Evolutionary conservation across 1,140 invertebrate genomes (phyloP).

Genomic region (Eumaeus atala): DNA sequence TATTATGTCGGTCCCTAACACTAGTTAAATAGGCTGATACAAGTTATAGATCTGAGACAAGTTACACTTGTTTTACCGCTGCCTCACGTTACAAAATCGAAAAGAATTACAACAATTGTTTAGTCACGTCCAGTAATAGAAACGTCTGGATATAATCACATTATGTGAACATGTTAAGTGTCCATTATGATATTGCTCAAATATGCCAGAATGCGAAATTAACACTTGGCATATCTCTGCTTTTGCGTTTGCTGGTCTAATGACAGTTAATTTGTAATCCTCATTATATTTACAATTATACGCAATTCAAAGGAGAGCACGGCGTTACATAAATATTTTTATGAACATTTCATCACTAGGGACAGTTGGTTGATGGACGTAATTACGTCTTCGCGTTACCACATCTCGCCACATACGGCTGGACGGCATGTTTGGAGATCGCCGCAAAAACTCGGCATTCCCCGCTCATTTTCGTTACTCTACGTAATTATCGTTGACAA

Average conservation of each 20-base stretch:
- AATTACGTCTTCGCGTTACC: constrained; percentile 48
- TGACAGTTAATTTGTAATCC: constrained; percentile 1
- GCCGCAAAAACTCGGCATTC: constrained; percentile 50
- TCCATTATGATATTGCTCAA: not conserved
- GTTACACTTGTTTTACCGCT: too few relatives aligned
- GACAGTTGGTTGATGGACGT: constrained; percentile 51
- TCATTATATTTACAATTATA: constrained; percentile 15
- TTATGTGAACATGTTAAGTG: not conserved
- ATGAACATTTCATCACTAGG: constrained; percentile 50
- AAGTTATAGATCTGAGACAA: too few relatives aligned
- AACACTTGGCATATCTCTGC: not conserved
- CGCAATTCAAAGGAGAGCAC: constrained; percentile 8
- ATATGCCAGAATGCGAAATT: constrained; percentile 5
- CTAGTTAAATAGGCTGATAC: too few relatives aligned
- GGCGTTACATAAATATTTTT: constrained; percentile 53
- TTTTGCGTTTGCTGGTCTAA: not conserved
- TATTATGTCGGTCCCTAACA: too few relatives aligned
- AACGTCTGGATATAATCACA: too few relatives aligned
- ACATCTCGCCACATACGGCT: constrained; percentile 28
- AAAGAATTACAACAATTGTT: too few relatives aligned
- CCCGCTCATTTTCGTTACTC: constrained; percentile 43
- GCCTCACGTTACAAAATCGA: too few relatives aligned
- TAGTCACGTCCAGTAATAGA: too few relatives aligned
- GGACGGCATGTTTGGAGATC: constrained; percentile 38
- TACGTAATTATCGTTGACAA: constrained; percentile 5